These are phyloP conservation scores for Phrynosoma platyrhinos DNA, from an alignment of 2,113 vertebrate species.

Conservation along the genomic window DNA sequence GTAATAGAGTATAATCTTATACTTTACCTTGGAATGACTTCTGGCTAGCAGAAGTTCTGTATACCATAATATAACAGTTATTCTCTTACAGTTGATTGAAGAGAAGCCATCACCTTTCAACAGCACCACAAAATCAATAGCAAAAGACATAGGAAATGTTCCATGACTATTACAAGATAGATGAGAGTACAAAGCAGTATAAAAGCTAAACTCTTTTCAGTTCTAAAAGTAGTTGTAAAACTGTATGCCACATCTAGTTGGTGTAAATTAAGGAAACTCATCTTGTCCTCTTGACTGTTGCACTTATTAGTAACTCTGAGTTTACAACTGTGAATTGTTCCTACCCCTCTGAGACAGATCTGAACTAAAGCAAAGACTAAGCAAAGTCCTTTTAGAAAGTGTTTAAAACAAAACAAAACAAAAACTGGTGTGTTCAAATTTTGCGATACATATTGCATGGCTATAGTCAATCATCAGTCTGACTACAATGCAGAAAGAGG, in stretches of 20 bases:
- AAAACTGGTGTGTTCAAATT: slow-evolving; percentile 1
- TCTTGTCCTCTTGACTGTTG: not conserved
- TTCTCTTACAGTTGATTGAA: slow-evolving; percentile 2
- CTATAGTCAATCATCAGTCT: not conserved
- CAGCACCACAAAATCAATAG: not conserved
- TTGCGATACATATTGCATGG: not conserved
- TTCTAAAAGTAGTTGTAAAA: not conserved
- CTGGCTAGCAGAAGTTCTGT: slow-evolving; percentile 23
- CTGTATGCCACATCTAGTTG: not conserved
- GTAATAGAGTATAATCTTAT: slow-evolving; percentile 17
- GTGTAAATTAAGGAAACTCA: not conserved
- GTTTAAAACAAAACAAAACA: no score
- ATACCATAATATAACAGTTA: slow-evolving; percentile 35
- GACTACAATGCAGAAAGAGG: not conserved
- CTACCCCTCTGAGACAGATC: not conserved
- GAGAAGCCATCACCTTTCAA: not conserved
- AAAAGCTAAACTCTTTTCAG: not conserved
- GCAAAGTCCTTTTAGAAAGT: not conserved
- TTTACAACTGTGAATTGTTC: not conserved
- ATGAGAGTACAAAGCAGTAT: no score
- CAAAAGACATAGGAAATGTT: slow-evolving; percentile 16
- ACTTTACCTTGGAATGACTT: not conserved
- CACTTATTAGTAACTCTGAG: slow-evolving; percentile 10
- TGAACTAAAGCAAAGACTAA: not conserved
- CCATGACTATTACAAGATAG: not conserved